A percentile compares a stretch with the other conserved stretches of the same genome.
phyloP scores from a whole-genome alignment of 2,888 invertebrate genomes.

The Drosophila imparisetae region DNA sequence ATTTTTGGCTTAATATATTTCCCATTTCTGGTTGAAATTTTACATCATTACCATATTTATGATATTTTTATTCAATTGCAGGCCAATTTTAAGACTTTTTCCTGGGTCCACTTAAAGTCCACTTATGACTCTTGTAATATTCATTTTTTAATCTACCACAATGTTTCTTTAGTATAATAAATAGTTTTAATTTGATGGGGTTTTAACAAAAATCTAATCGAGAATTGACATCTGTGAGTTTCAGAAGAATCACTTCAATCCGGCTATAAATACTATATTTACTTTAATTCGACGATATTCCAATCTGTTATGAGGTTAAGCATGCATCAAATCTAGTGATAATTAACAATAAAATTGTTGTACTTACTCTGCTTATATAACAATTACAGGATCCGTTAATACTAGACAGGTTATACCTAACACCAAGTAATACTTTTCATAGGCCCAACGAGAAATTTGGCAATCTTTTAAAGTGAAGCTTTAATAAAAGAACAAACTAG shows the following conservation, averaged over 20 bases:
- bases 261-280: conserved; percentile 7
- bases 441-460: background rate
- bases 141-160: too few species aligned
- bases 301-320: background rate
- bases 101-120: background rate
- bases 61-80: background rate
- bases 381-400: background rate
- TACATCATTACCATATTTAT: background rate
- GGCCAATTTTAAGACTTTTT: background rate
- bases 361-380: background rate
- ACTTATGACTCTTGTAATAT: background rate
- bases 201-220: too few species aligned
- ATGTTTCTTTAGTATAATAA: too few species aligned
- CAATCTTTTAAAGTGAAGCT: background rate
- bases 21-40: background rate
- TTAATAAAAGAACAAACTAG: background rate
- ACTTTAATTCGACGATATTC: background rate
- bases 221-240: conserved; percentile 19
- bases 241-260: conserved; percentile 12
- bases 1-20: background rate
- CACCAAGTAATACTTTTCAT: background rate
- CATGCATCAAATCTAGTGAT: background rate
- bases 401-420: background rate
- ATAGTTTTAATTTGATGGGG: too few species aligned
- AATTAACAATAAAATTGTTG: background rate